Evolutionary conservation across 2,113 vertebrate genomes (phyloP).

Genomic region (Crypturellus undulatus): DNA sequence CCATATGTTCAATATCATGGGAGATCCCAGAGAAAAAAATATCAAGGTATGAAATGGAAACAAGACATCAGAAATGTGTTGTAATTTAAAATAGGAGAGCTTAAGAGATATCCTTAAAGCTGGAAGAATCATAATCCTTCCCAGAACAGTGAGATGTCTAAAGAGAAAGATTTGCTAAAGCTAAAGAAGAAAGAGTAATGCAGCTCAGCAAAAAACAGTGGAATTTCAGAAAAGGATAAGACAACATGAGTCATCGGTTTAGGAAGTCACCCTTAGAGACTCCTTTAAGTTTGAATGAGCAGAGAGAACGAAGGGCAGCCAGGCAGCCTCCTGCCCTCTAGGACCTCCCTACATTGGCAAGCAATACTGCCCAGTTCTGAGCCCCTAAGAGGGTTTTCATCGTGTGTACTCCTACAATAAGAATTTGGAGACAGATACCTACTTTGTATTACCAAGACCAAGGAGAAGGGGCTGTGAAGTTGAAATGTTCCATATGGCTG

Average conservation of each 20-base stretch:
- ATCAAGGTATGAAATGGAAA: neutral
- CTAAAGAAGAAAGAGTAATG: neutral
- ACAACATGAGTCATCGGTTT: neutral
- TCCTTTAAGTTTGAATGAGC: neutral
- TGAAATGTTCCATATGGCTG: neutral
- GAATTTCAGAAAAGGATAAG: neutral
- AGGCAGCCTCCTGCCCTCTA: neutral
- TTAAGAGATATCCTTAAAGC: neutral
- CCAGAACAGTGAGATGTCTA: neutral
- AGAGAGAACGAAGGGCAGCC: neutral
- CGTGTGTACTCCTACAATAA: neutral
- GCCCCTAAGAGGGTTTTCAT: neutral
- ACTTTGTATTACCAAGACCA: neutral
- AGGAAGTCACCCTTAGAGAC: rapidly evolving
- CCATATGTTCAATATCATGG: neutral
- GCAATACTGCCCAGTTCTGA: neutral
- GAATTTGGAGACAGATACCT: neutral
- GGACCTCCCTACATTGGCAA: neutral
- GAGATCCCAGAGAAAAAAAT: neutral
- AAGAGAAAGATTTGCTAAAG: neutral
- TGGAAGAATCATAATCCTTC: neutral
- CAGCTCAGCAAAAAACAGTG: neutral
- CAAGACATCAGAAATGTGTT: neutral
- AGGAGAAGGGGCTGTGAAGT: neutral
- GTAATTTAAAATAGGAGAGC: neutral